A percentile compares a stretch with the other conserved stretches of the same genome.
phyloP scores from a whole-genome alignment of 2,797 vertebrate genomes.

The Morelia viridis region DNA sequence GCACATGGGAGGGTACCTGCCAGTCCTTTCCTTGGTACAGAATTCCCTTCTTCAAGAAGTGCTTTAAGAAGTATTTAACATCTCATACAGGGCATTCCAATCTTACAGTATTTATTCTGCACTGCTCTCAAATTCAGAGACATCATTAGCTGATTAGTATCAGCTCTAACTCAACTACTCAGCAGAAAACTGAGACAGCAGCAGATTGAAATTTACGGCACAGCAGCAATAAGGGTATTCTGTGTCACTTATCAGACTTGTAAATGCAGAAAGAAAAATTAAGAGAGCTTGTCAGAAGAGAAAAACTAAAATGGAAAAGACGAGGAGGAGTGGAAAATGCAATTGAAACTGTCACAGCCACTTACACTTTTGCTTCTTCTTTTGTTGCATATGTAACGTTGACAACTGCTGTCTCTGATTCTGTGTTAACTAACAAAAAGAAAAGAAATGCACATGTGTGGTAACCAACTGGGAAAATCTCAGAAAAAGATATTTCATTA shows the following conservation, averaged over 20 bases:
- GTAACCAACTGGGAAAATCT: constrained; percentile 6
- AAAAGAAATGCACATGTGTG: constrained; percentile 49
- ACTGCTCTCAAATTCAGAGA: neutral
- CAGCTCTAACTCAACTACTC: neutral
- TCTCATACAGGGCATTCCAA: neutral
- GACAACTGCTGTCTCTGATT: constrained; percentile 94
- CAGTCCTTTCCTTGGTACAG: neutral
- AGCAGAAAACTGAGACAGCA: neutral
- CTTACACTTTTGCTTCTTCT: constrained; percentile 95
- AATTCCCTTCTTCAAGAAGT: neutral
- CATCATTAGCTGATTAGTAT: neutral
- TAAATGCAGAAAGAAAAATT: neutral
- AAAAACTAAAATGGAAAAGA: neutral
- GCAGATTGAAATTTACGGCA: neutral
- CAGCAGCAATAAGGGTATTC: neutral
- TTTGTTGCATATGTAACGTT: constrained; percentile 91
- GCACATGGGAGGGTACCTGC: neutral
- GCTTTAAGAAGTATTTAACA: neutral
- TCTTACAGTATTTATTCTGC: neutral
- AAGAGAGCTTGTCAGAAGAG: neutral
- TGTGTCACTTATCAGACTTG: neutral
- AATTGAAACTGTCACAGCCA: constrained; percentile 1
- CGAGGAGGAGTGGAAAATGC: fast-evolving
- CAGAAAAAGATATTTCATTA: neutral
- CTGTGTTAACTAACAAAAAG: constrained; percentile 85